phyloP scores from a whole-genome alignment of 2,797 vertebrate species.

The Gastrophryne carolinensis region DNA sequence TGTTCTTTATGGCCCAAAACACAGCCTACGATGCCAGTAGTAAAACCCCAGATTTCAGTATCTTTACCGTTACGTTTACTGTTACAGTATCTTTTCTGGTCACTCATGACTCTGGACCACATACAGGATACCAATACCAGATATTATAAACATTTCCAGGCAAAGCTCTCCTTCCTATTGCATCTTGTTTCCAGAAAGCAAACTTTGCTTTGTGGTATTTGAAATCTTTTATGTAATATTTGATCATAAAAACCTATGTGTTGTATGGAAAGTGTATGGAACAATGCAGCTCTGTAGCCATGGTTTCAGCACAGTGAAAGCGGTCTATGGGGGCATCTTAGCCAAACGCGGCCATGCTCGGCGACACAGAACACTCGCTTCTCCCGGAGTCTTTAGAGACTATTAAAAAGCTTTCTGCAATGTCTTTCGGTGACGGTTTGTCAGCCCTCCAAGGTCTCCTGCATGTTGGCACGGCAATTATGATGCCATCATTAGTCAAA shows the following conservation, averaged over 20 bases:
- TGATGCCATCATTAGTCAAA: conserved; percentile 51
- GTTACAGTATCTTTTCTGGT: too few species aligned
- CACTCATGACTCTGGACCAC: too few species aligned
- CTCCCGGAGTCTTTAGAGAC: conserved; percentile 11
- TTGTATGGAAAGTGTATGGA: background rate
- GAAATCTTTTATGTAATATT: background rate
- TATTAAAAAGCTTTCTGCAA: conserved; percentile 35
- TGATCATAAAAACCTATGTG: background rate
- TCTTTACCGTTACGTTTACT: too few species aligned
- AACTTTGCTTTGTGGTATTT: too few species aligned
- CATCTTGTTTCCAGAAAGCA: too few species aligned
- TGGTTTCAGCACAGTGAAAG: background rate
- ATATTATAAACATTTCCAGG: too few species aligned
- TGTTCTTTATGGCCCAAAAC: too few species aligned
- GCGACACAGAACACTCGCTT: background rate
- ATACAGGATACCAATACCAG: too few species aligned
- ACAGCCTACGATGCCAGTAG: too few species aligned
- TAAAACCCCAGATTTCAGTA: too few species aligned
- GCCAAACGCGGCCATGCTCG: background rate
- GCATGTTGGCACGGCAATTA: conserved; percentile 45
- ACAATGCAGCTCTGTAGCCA: background rate
- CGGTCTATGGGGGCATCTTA: background rate
- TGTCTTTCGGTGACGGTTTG: conserved; percentile 42
- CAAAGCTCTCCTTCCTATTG: background rate
- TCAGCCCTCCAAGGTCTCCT: conserved; percentile 37